Evolutionary conservation across 2,113 vertebrate species (phyloP), one percentile per base, ranked within the genome.

Genomic region (Tyrannus savana): DNA sequence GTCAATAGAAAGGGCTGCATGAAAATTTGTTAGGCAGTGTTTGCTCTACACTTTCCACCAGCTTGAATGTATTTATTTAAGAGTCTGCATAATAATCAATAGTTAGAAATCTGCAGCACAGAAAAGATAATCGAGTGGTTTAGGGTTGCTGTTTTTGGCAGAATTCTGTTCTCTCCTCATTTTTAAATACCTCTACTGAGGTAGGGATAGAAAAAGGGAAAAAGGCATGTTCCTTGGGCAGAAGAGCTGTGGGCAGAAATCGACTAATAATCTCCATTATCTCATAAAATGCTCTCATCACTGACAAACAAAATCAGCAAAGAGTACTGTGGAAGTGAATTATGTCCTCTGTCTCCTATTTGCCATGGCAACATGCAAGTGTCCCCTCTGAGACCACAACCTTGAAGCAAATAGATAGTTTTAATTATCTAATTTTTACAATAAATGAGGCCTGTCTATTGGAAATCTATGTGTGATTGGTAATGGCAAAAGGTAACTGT

Each of bases 351-450:
- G 73, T 73, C 94, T 74, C 91, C 72, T 87, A 53, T 92, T 97
- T 91, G 84, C 94, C 92, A 28, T 94, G 89, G 96, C 93, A 98
- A 89, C 71, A 63, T 2, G 6, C n/a, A 19, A 85, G 74, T 3
- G 0, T 94, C 93, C 90, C 68, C 95, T 91, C 90, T 79, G 89
- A 96, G 97, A 95, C 91, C 92, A 96, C 44, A 95, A 73, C 84
- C 80, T 91, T 91, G 94, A 92, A 96, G 91, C 71, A 94, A 96
- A 97, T 50, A 96, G 95, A 97, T 96, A 91, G 96, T 96, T 98
- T 97, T 95, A 97, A 97, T 97, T 96, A 97, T 93, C 93, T 96
- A 92, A 97, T 97, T 98, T 98, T 95, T 93, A 90, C 96, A 97
- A 94, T 94, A 96, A 98, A 96, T 96, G 97, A 96, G 96, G 89